These are phyloP conservation scores for Diadegma fenestrale DNA, from an alignment of 2,888 invertebrate species.

Conservation along the genomic window DNA sequence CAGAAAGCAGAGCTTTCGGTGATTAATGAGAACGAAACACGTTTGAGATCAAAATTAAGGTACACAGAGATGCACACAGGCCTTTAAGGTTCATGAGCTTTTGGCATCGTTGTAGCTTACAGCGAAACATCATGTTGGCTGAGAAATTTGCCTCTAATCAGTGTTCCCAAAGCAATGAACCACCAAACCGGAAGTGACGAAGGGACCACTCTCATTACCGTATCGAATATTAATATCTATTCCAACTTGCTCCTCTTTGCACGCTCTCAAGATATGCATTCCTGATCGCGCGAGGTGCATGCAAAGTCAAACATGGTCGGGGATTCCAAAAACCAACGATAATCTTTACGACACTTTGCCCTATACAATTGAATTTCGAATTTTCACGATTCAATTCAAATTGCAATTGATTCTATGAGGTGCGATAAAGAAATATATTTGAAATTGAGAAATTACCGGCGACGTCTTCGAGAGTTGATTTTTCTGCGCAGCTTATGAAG, in stretches of 20 bases:
- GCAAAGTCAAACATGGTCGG: not conserved
- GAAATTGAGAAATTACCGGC: slow-evolving; percentile 85
- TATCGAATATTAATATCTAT: slow-evolving; percentile 12
- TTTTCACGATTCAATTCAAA: not conserved
- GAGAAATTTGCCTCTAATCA: slow-evolving; percentile 35
- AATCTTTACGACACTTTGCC: not conserved
- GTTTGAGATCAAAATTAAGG: slow-evolving; percentile 32
- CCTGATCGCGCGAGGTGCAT: not conserved
- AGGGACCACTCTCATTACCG: not conserved
- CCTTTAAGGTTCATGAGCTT: slow-evolving; percentile 18
- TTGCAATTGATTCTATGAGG: not conserved
- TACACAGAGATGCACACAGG: slow-evolving; percentile 20
- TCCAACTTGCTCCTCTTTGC: not conserved
- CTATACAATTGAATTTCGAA: not conserved
- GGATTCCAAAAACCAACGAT: not conserved
- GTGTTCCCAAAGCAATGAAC: not conserved
- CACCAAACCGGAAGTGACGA: slow-evolving; percentile 15
- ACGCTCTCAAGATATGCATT: no score
- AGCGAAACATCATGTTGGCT: not conserved
- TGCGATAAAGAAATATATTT: not conserved
- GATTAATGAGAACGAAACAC: slow-evolving; percentile 41
- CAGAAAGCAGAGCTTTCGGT: not conserved
- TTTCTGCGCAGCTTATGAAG: slow-evolving; percentile 87
- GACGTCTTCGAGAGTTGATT: slow-evolving; percentile 87
- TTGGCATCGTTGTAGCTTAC: not conserved